phyloP scores from a whole-genome alignment of 2,113 vertebrate genomes.

The Fulica atra region DNA sequence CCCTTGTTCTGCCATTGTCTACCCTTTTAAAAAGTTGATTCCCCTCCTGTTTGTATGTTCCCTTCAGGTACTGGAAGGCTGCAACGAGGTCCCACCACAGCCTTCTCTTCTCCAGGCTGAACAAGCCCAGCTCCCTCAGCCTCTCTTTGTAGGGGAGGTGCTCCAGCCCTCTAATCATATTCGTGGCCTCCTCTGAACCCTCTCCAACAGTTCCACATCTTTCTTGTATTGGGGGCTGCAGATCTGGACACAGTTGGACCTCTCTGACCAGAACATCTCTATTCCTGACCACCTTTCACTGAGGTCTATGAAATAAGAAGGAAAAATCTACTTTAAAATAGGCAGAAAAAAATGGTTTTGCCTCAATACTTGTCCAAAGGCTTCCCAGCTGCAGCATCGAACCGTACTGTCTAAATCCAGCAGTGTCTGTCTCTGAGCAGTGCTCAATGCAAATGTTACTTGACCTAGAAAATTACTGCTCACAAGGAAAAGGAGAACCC shows the following conservation, averaged over 20 bases:
- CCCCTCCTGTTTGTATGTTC: too few species aligned
- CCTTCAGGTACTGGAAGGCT: too few species aligned
- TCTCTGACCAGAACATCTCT: neutral
- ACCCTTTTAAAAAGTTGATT: too few species aligned
- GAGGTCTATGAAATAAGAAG: neutral
- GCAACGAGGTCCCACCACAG: too few species aligned
- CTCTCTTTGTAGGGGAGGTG: too few species aligned
- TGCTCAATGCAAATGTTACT: slow-evolving; percentile 34
- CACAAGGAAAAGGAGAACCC: slow-evolving; percentile 17
- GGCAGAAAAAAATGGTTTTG: neutral
- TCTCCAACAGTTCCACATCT: too few species aligned
- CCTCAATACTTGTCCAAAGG: neutral
- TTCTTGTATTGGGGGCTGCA: too few species aligned
- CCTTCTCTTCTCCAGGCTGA: too few species aligned
- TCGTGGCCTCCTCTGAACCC: too few species aligned
- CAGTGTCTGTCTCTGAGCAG: neutral
- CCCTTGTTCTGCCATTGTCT: too few species aligned
- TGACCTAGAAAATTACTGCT: slow-evolving; percentile 60
- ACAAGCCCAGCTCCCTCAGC: too few species aligned
- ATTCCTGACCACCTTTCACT: neutral
- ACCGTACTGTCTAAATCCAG: neutral
- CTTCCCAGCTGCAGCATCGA: neutral
- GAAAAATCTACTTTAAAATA: neutral
- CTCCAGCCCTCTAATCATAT: too few species aligned
- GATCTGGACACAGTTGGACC: neutral